phyloP scores from a whole-genome alignment of 2,888 invertebrate genomes.

The Barypeithes pellucidus region DNA sequence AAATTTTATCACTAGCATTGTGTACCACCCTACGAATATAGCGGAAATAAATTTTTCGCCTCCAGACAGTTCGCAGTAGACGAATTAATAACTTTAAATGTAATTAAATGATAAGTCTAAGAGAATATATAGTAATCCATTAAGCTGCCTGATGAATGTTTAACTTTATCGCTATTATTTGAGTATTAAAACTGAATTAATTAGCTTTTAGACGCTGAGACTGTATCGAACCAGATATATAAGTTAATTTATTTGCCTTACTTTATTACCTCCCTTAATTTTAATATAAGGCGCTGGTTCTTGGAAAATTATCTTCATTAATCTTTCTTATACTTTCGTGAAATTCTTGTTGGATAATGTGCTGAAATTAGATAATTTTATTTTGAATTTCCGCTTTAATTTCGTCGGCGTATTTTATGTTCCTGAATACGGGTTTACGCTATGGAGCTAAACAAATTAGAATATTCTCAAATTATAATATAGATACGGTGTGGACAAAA shows the following conservation, averaged over 20 bases:
- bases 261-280: conserved; percentile 54
- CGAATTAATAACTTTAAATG: conserved; percentile 67
- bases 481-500: too few relatives aligned
- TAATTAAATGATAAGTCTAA: conserved; percentile 66
- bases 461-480: neutral
- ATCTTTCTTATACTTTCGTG: conserved; percentile 52
- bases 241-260: conserved; percentile 54
- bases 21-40: conserved; percentile 24
- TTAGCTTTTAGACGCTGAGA: conserved; percentile 60
- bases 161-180: conserved; percentile 68
- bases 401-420: neutral
- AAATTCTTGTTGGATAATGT: conserved; percentile 42
- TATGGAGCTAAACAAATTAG: neutral
- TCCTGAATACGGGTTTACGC: conserved; percentile 3
- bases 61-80: conserved; percentile 32
- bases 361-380: conserved; percentile 23
- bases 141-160: conserved; percentile 64
- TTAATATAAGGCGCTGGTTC: conserved; percentile 53
- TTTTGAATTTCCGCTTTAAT: conserved; percentile 14
- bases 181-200: conserved; percentile 67
- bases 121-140: conserved; percentile 54
- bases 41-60: conserved; percentile 41
- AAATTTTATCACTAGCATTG: conserved; percentile 19
- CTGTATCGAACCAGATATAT: conserved; percentile 53
- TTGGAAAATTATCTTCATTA: conserved; percentile 53